Base-by-base conservation (phyloP, 1,140 invertebrate genomes). In the Zophobas atratus region DNA sequence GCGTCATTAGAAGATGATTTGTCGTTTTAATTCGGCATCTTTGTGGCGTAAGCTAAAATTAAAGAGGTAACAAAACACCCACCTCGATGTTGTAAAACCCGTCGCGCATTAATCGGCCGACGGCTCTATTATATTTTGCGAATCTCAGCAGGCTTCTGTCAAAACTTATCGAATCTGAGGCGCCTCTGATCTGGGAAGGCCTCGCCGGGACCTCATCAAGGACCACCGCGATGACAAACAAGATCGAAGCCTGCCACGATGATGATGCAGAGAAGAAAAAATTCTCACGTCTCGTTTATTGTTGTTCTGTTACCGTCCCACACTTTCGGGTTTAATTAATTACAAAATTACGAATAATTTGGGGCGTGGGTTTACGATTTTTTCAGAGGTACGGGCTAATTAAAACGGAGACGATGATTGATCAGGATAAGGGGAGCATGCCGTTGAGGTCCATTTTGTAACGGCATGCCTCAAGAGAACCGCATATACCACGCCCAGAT, bases 1-100 rank as follows among this genome's bases (percentile, higher is more conserved):
- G 34, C 34, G 57, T 63, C 57, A 63, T 63, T 63, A 39, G 57
- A 63, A 63, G 57, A 63, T 63, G 57, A 63, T 63, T 63, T 63
- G 57, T 63, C 57, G 36, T 63, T 63, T 63, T 63, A 63, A 63
- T 63, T 63, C 57, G 57, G 57, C 57, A 63, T 63, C 57, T 63
- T 63, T 63, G 57, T 63, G 38, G 35, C 57, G 57, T 39, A 63
- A 63, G 35, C 39, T 4, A 32, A 63, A 63, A 63, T 63, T 63
- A 63, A 63, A 63, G 57, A 63, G 57, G 57, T 63, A 63, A 63
- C 57, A 63, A 63, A 63, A 63, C 57, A 63, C 57, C 57, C 57
- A 63, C 57, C 33, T 63, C 1, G 57, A 38, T 63, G 57, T 39
- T 63, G 57, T 63, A 63, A 63, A 63, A 63, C 57, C 57, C 57